These are phyloP conservation scores for Thunnus thynnus DNA, from an alignment of 2,113 vertebrate species.

Conservation along the genomic window DNA sequence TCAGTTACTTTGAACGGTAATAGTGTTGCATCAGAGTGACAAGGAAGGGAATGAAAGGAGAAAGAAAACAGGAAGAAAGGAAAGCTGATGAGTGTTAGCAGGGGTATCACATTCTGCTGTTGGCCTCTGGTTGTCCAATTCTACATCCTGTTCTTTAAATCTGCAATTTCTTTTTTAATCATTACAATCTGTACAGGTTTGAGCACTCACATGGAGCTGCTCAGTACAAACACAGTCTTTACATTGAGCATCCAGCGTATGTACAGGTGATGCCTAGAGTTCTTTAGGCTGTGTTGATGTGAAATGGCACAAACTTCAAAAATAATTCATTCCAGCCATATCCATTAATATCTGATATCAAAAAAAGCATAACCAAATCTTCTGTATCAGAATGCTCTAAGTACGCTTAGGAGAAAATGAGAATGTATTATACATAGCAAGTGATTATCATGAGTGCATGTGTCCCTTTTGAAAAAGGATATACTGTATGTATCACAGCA, in stretches of 20 bases:
- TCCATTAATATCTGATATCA: too few species aligned
- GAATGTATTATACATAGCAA: background rate
- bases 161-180: background rate
- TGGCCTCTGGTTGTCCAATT: background rate
- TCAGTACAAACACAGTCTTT: too few species aligned
- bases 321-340: too few species aligned
- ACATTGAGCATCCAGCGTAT: too few species aligned
- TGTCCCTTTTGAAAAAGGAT: slow-evolving; percentile 38
- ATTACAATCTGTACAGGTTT: too few species aligned
- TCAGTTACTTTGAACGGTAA: slow-evolving; percentile 42
- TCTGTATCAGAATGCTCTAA: background rate
- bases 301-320: too few species aligned
- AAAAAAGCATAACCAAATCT: too few species aligned
- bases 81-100: background rate
- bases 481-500: slow-evolving; percentile 18
- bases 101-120: background rate
- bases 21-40: slow-evolving; percentile 9
- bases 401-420: background rate
- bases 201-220: too few species aligned
- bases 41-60: slow-evolving; percentile 25
- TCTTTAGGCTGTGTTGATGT: too few species aligned
- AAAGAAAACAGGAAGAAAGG: slow-evolving; percentile 43
- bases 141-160: background rate
- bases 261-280: too few species aligned
- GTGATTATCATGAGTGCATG: background rate